Base-by-base conservation (phyloP, 53 echinoderm and acorn worm species). In the Holothuria leucospilota region DNA sequence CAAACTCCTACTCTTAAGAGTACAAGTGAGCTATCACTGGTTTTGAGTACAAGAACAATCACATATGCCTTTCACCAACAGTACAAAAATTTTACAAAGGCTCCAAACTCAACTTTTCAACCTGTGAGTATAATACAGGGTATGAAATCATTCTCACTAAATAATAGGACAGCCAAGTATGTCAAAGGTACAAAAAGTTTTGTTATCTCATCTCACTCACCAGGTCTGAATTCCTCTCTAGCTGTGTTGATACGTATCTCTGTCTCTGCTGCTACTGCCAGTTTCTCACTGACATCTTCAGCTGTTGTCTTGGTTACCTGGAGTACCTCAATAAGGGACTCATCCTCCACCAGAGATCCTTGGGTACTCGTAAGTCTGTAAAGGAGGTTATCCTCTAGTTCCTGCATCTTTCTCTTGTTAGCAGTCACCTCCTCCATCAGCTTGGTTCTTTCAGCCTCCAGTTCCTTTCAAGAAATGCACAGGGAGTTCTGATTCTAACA, bases 371-470 rank as follows among this genome's bases (percentile, higher is more conserved):
- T 99, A 81, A 99, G 91, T 27, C 99, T 86, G 88, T 91, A 99
- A 64, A 99, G 89, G 67, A 99, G 95, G 75, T 99, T 99, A 78
- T 97, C 97, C 53, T 89, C 89, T n/a, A 96, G 90, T 67, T 97
- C 98, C 81, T 97, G 98, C 98, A 97, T 97, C 92, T 95, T 99
- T 34, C 95, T 91, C 63, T 95, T 95, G 91, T 99, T 99, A 66
- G 95, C 95, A 20, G 95, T 99, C 24, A 99, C 99, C 70, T 99
- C 99, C 75, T 99, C 99, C 95, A 99, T 95, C 82, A 99, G 88
- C 73, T 99, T 99, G 71, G 92, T 94, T 39, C 99, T 88, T 68
- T 99, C 99, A 0, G 99, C 90, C 59, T 99, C 99, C 13, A 99
- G 92, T 63, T 99, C 99, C 95, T 99, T 70, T 39, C 39, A 16